Conservation (phyloP, 2,113 vertebrate species). For the Hippocampus barbouri region DNA sequence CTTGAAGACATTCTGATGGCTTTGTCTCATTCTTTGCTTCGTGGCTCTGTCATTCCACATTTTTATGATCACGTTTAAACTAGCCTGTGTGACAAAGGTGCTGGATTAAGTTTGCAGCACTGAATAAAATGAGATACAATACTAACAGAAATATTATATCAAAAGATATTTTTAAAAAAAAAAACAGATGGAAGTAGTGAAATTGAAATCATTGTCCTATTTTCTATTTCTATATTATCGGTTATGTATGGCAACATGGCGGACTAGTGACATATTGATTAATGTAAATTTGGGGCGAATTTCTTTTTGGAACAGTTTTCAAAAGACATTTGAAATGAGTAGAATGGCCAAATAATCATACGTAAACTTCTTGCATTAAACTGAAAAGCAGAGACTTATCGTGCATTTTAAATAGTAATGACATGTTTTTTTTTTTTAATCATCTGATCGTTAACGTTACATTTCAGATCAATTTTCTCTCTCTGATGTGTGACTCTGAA, state of each 20-base stretch:
- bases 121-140: neutral
- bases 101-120: neutral
- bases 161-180: neutral
- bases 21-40: slow-evolving; percentile 43
- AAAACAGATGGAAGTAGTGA: neutral
- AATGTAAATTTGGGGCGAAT: no score
- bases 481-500: neutral
- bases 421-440: neutral
- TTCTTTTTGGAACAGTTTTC: no score
- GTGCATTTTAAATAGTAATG: neutral
- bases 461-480: neutral
- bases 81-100: slow-evolving; percentile 21
- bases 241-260: no score
- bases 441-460: neutral
- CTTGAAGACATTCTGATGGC: slow-evolving; percentile 48
- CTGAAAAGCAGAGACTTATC: neutral
- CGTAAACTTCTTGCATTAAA: neutral
- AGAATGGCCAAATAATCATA: neutral
- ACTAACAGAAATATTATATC: neutral
- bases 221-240: neutral
- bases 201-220: neutral
- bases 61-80: slow-evolving; percentile 45
- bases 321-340: no score
- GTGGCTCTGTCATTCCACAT: slow-evolving; percentile 18
- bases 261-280: no score